Percentiles rank a stretch among this genome's conserved stretches.
phyloP scores from a whole-genome alignment of 2,888 invertebrate species.

The Trichopria drosophilae region DNA sequence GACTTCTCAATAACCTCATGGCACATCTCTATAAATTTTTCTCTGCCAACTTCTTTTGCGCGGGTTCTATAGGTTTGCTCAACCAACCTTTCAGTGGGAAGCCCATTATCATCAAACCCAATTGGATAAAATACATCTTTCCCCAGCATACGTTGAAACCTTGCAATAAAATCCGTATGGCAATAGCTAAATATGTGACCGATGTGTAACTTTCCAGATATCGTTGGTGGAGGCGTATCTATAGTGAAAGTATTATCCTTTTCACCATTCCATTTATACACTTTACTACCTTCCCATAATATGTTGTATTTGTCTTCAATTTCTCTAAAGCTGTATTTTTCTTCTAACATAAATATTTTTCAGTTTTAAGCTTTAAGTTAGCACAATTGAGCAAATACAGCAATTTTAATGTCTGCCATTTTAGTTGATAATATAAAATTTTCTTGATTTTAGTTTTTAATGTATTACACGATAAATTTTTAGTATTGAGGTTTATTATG shows the following conservation, averaged over 20 bases:
- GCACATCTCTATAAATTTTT: conserved; percentile 25
- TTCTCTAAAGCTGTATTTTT: conserved; percentile 25
- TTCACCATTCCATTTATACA: conserved; percentile 21
- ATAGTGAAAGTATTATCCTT: conserved; percentile 23
- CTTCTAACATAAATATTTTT: conserved; percentile 26
- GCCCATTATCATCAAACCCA: conserved; percentile 26
- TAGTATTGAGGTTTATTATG: too few relatives aligned
- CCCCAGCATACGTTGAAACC: conserved; percentile 24
- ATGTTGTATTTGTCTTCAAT: conserved; percentile 26
- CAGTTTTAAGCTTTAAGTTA: conserved; percentile 19
- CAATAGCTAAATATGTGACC: conserved; percentile 23
- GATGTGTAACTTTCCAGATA: conserved; percentile 20
- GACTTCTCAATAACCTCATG: conserved; percentile 16
- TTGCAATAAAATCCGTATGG: conserved; percentile 22
- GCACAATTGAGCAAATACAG: conserved; percentile 19
- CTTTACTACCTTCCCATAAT: conserved; percentile 24
- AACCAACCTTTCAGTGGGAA: conserved; percentile 23
- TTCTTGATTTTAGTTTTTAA: conserved; percentile 9
- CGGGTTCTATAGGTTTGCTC: conserved; percentile 15
- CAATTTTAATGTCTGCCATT: conserved; percentile 12
- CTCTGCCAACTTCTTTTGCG: conserved; percentile 20
- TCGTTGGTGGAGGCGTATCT: conserved; percentile 26
- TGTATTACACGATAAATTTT: not conserved
- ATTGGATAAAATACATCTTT: conserved; percentile 24
- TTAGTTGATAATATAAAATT: too few relatives aligned